A percentile compares a stretch with the other conserved stretches of the same genome.
These are phyloP conservation scores for Nebria brevicollis DNA, from an alignment of 2,888 invertebrate species.

Conservation along the genomic window DNA sequence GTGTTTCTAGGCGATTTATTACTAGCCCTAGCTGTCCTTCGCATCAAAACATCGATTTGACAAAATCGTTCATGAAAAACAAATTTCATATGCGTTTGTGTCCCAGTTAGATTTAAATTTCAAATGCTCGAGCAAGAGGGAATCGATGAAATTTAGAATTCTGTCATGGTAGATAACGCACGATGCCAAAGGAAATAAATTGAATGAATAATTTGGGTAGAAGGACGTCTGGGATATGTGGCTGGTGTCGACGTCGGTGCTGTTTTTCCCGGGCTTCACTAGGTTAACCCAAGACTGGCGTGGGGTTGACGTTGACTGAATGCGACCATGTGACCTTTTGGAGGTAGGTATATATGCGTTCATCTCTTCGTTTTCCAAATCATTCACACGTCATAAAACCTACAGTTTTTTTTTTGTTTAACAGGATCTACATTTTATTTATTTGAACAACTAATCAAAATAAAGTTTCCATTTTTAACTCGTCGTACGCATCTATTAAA, in stretches of 20 bases:
- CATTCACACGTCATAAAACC: not conserved
- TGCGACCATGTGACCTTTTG: not conserved
- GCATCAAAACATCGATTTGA: slow-evolving; percentile 44
- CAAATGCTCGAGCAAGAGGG: slow-evolving; percentile 24
- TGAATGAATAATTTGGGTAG: slow-evolving; percentile 39
- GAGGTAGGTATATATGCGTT: not conserved
- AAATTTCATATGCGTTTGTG: slow-evolving; percentile 40
- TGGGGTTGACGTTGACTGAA: not conserved
- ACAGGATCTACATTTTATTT: not conserved
- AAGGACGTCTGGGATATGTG: slow-evolving; percentile 14
- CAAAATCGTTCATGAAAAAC: slow-evolving; percentile 44
- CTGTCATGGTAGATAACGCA: slow-evolving; percentile 38
- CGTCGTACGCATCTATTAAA: too few relatives aligned
- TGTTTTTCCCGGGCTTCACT: not conserved
- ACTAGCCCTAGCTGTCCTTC: slow-evolving; percentile 32
- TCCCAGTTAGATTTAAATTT: slow-evolving; percentile 32
- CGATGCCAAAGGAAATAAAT: slow-evolving; percentile 35
- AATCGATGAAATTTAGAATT: slow-evolving; percentile 29
- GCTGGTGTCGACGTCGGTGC: not conserved
- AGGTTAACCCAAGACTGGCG: not conserved
- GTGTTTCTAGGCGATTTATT: slow-evolving; percentile 38
- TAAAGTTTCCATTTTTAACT: too few relatives aligned
- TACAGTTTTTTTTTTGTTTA: not conserved
- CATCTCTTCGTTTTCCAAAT: not conserved
- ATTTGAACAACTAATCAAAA: not conserved